These are phyloP conservation scores for Rhynchomys soricoides DNA, from an alignment of 2,113 vertebrate genomes.

Conservation along the genomic window DNA sequence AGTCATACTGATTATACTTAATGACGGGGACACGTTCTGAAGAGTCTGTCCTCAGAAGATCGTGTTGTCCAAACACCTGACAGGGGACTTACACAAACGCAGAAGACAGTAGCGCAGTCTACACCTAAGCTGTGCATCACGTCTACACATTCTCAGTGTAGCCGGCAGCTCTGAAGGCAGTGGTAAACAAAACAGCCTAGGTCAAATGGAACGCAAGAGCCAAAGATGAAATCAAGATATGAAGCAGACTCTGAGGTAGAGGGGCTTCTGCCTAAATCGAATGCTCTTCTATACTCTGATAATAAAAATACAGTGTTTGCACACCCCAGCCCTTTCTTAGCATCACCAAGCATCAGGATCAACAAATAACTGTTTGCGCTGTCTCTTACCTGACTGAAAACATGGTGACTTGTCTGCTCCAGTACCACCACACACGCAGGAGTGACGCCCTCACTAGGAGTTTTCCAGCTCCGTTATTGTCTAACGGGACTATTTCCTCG, in stretches of 20 bases:
- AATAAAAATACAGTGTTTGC: background rate
- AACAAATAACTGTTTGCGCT: accelerated
- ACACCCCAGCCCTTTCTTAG: background rate
- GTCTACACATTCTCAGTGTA: accelerated
- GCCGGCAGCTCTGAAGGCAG: background rate
- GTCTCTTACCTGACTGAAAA: background rate
- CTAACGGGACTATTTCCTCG: background rate
- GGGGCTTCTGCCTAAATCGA: too few species aligned
- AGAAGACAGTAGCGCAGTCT: accelerated
- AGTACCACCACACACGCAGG: background rate
- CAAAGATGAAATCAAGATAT: accelerated
- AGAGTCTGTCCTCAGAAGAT: background rate
- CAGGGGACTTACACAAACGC: background rate
- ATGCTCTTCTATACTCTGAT: background rate
- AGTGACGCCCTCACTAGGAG: background rate
- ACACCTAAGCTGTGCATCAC: background rate
- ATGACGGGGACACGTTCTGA: background rate
- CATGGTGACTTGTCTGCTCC: too few species aligned
- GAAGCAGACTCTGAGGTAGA: background rate
- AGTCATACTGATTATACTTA: background rate
- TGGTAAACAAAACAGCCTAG: background rate
- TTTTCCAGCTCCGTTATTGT: background rate
- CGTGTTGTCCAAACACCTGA: background rate
- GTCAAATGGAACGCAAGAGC: background rate
- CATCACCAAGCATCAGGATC: too few species aligned